Base-by-base conservation (phyloP, 1,140 invertebrate genomes). In the Trichonephila clavata region DNA sequence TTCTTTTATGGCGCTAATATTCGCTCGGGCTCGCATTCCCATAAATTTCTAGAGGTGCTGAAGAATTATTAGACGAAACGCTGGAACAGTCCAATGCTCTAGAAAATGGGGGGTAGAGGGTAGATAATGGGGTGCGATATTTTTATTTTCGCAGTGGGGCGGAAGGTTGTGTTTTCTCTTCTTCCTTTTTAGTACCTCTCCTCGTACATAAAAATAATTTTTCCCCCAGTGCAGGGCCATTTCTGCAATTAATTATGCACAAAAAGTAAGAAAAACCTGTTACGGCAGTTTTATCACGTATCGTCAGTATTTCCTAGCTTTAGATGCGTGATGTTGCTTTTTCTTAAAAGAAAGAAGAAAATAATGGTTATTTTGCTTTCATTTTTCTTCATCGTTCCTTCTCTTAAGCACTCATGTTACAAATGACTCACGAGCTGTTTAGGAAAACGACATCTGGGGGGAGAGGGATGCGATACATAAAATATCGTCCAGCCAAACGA, bases 1-100 rank as follows among this genome's bases (percentile, higher is more conserved):
- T 91, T 91, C 89, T 91, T 91, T 91, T 91, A 91, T 91, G 89
- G 77, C 60, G 77, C 89, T 91, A 91, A 91, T 91, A 91, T 91
- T 91, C 89, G 80, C 89, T 57, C 57, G 89, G 59, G 71, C 89
- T 91, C 89, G 39, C 89, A 83, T 91, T 63, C 77, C 32, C 89
- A 91, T 91, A 91, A 91, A 91, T 91, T 91, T 83, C 89, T 81
- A 32, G 68, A 60, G 89, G 89, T 20, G 50, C 89, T 43, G 89
- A 83, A 91, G 89, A 91, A 91, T 91, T 91, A 91, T 91, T 91
- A 83, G 89, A 91, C 50, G 77, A 91, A 83, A 83, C 77, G 77
- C 27, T 57, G 89, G 77, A 61, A 59, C 80, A 91, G 57, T 77
- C 89, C 89, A 91, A 91, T 91, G 77, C 89, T 63, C 59, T 83